These are phyloP conservation scores for Brachyistius frenatus DNA, from an alignment of 2,113 vertebrate genomes.

Conservation along the genomic window DNA sequence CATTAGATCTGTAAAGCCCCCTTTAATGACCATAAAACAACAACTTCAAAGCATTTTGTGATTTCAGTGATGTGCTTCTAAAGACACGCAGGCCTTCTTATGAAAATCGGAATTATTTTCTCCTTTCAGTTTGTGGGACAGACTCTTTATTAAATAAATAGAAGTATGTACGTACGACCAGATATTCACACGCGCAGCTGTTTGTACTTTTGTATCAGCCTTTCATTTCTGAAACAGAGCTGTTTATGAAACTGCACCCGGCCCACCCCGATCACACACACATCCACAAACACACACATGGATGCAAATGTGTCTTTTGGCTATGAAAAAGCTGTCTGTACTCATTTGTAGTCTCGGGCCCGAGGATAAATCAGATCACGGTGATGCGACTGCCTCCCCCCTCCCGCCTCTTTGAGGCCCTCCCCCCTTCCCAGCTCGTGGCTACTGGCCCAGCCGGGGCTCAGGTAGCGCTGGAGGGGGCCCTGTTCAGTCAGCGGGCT, in stretches of 20 bases:
- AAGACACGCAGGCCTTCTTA: conserved; percentile 7
- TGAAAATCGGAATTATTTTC: conserved; percentile 24
- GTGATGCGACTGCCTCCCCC: conserved; percentile 34
- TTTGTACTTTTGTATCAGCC: conserved; percentile 19
- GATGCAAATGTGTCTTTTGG: conserved; percentile 78
- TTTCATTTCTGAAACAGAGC: conserved; percentile 41
- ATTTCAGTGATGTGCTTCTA: background rate
- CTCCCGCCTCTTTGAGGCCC: background rate
- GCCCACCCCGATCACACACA: background rate
- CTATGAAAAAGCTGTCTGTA: conserved; percentile 78
- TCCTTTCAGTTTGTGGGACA: too few relatives aligned
- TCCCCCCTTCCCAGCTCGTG: background rate
- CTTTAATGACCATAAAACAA: conserved; percentile 17
- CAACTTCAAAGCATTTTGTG: background rate
- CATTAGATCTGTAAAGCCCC: conserved; percentile 21
- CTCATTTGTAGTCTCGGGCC: conserved; percentile 77
- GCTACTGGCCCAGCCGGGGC: conserved; percentile 34
- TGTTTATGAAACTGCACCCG: conserved; percentile 55
- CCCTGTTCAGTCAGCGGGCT: conserved; percentile 49
- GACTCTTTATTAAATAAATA: too few relatives aligned
- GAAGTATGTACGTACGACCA: too few relatives aligned
- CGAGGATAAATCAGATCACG: conserved; percentile 69
- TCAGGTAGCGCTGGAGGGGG: conserved; percentile 70
- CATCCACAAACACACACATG: conserved; percentile 43
- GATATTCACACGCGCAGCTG: background rate